phyloP scores from a whole-genome alignment of 2,888 invertebrate genomes.

The Hymenopus coronatus region DNA sequence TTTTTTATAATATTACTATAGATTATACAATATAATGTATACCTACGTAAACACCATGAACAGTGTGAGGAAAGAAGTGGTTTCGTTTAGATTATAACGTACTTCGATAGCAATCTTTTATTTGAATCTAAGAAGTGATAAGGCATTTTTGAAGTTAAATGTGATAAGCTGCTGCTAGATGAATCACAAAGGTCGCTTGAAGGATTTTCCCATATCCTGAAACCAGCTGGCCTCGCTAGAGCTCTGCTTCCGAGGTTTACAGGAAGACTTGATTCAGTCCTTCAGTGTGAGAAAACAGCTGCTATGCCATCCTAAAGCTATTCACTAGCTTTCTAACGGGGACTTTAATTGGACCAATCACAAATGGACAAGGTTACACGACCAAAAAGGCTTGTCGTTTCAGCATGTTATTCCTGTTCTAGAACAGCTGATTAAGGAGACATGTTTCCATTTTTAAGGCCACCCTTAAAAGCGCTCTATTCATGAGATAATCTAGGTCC shows the following conservation, averaged over 20 bases:
- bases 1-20: too few species aligned
- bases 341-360: neutral
- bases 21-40: too few species aligned
- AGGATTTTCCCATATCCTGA: neutral
- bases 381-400: too few species aligned
- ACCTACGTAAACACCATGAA: too few species aligned
- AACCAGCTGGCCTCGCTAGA: neutral
- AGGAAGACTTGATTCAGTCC: neutral
- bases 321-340: neutral
- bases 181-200: neutral
- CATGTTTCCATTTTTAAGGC: neutral
- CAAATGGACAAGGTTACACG: neutral
- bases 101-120: neutral
- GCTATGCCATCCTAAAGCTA: neutral
- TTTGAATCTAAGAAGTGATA: neutral
- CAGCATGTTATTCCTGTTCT: neutral
- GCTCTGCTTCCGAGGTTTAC: neutral
- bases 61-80: too few species aligned
- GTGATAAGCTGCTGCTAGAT: neutral
- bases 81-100: neutral
- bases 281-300: neutral
- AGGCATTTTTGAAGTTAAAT: neutral
- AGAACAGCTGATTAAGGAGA: neutral
- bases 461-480: neutral
- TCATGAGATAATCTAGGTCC: too few species aligned